Base-by-base conservation (phyloP, 2,888 invertebrate species). In the Coleophora flavipennella region DNA sequence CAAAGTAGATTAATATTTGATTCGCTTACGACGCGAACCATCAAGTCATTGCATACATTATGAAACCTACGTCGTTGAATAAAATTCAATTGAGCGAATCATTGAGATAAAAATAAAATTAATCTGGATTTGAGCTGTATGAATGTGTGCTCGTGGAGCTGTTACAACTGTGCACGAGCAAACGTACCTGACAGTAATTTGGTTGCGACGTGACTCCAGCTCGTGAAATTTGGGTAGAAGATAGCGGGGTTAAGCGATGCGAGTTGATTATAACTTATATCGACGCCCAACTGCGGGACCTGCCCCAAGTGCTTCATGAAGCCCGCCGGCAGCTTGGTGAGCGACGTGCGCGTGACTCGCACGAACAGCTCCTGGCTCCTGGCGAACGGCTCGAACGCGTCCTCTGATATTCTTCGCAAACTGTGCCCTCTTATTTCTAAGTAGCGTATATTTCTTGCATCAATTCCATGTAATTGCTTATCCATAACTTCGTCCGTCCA, bases 191-290 rank as follows among this genome's bases (percentile, higher is more conserved):
- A 90, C 41, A 95, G 90, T 65, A 94, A 87, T 62, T 93, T 92
- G 4, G 95, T 95, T 10, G 95, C 95, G 49, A 93, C 91, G 50
- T 91, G 90, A 72, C 94, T 94, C 95, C 95, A 95, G 55, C 91
- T 90, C 14, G 93, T 92, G 51, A 91, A 90, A 71, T 95, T 95
- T 25, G 93, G 92, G 71, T 95, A 95, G 67, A 96, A 92, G 46
- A 93, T 91, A 46, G 93, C 92, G 38, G 94, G 92, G 65, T 92
- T 92, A 48, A 96, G 85, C 42, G 91, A 89, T 28, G 90, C 88
- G 62, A 96, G 87, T 75, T 90, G 89, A 79, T 96, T 96, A 64
- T 91, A 88, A 46, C 93, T 90, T 50, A 96, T 85, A 75, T 96
- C 95, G 44, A 96, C 87, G 31, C 91, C 91, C 42, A 95, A 86